Base-by-base conservation (phyloP, 2,113 vertebrate species). In the Misgurnus anguillicaudatus region DNA sequence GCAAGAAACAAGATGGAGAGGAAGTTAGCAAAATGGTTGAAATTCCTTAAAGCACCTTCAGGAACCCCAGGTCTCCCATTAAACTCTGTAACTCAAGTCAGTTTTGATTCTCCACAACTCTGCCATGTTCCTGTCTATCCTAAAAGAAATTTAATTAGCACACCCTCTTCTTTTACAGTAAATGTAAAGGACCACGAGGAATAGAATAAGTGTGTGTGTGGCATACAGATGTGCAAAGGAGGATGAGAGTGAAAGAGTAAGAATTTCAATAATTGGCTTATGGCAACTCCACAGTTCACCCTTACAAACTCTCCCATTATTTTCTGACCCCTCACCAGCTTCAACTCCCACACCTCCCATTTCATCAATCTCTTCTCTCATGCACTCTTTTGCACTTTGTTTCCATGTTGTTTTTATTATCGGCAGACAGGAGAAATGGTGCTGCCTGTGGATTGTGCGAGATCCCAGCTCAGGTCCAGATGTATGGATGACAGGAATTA, bases 291-390 rank as follows among this genome's bases (percentile, higher is more conserved):
- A 82, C 87, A 88, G 87, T 88, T 86, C 89, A 92, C 87, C 57
- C 77, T 79, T 62, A 60, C 72, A 79, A 42, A 89, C 92, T 93
- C 91, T 10, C 90, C 89, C 91, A 91, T 94, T 94, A 94, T 94
- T 94, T 93, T 85, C 90, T 94, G 92, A 94, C 92, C 93, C 90
- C 84, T 86, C 89, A 91, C 91, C 92, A 92, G 91, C 93, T 90
- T 86, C 91, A 89, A 92, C 91, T 83, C 60, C 73, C 64, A 92
- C 91, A 91, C 92, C 90, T 55, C 9, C 66, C 31, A 63, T 75
- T 78, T 82, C 53, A 55, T 63, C 45, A 38, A 57, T 62, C 64
- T 68, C 64, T 57, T 66, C 41, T 74, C 21, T 45, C 36, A 17
- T 64, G 53, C 38, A 24, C 38, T 80, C 57, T 41, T 48, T 61